Evolutionary conservation across 2,888 invertebrate genomes (phyloP), one percentile per base, ranked within the genome.

Genomic region (Hemistola chrysoprasaria): DNA sequence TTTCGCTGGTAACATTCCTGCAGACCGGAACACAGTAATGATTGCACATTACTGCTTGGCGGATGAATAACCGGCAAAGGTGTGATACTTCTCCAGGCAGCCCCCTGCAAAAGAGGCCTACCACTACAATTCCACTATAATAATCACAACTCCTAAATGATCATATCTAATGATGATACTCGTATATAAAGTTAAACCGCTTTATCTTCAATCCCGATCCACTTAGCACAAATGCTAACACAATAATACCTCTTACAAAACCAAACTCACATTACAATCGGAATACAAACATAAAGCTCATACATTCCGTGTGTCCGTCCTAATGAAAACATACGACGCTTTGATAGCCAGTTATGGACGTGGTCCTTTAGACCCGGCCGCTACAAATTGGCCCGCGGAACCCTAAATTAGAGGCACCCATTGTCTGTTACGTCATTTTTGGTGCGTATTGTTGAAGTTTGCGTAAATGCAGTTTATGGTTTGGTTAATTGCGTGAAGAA

Each of bases 261-360:
- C 40, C 31, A 25, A 47, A 44, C 30, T 42, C 29, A 25, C 30
- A 50, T 47, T 33, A 50, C 43, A 50, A 45, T 38, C 39, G 24
- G 22, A 49, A 40, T 38, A 32, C 27, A 41, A 34, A 39, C 51
- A 50, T 59, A 62, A 45, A 40, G 42, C 34, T 8, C 48, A 54
- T 62, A 64, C 67, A 65, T 65, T 65, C 66, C 62, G 55, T 56
- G 31, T 45, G 46, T 50, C 47, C 50, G 53, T 47, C 63, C 65
- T 85, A 85, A 85, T 85, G 85, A 85, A 83, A 83, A 85, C 70
- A 67, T 81, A 85, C 79, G 85, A 85, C 80, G 71, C 80, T 78
- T 81, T 83, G 84, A 83, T 81, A 82, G 70, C 84, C 83, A 62
- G 75, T 77, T 83, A 79, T 79, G 83, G 85, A 66, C 63, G 63